Evolutionary conservation across 2,113 vertebrate genomes (phyloP).

Genomic region (Pantherophis guttatus): DNA sequence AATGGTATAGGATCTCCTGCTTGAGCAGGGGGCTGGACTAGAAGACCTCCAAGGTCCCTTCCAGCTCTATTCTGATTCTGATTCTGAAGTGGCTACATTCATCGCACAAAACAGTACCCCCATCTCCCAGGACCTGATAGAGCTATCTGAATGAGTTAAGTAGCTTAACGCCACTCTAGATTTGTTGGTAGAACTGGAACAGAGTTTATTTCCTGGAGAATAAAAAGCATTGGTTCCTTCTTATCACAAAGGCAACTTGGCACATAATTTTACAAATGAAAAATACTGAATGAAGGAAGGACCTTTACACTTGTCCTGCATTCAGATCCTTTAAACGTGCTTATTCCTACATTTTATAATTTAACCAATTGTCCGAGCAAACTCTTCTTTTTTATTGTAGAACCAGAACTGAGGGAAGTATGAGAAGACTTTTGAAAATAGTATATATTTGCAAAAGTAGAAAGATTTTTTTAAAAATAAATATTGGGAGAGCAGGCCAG

Average conservation of each 20-base stretch:
- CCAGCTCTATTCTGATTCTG: no score
- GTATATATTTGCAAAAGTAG: background rate
- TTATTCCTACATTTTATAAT: background rate
- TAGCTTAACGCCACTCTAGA: slow-evolving; percentile 45
- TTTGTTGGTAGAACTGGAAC: slow-evolving; percentile 45
- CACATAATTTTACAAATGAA: background rate
- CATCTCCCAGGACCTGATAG: slow-evolving; percentile 44
- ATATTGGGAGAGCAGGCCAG: background rate
- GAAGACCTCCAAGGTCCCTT: no score
- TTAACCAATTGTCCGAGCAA: background rate
- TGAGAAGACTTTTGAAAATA: background rate
- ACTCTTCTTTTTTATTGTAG: background rate
- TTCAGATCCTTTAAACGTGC: background rate
- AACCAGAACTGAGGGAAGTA: background rate
- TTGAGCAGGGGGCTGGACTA: no score
- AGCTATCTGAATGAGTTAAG: slow-evolving; percentile 55
- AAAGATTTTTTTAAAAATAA: background rate
- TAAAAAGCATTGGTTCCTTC: background rate
- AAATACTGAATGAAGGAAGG: background rate
- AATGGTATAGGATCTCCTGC: no score
- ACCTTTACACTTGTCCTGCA: background rate
- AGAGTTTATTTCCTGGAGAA: slow-evolving; percentile 25
- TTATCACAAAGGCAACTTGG: background rate
- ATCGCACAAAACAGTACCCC: background rate
- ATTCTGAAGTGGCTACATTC: no score